Evolutionary conservation across 1,140 invertebrate genomes (phyloP).

Genomic region (Pseudomyrmex sp.): DNA sequence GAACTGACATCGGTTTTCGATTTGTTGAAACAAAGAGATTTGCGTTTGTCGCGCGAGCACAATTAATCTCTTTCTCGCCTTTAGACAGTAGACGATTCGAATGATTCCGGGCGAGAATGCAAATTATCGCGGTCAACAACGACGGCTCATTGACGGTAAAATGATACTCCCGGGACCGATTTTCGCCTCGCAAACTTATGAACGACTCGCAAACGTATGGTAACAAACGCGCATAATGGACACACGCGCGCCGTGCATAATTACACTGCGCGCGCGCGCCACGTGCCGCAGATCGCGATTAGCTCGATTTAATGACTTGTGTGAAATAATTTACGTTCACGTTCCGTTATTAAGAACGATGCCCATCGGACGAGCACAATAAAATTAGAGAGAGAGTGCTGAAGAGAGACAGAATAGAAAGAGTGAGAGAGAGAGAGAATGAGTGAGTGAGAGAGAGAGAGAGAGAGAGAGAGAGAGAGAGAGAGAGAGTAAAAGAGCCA

Average conservation of each 20-base stretch:
- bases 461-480: not conserved
- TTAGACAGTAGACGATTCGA: slow-evolving; percentile 11
- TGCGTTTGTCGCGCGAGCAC: not conserved
- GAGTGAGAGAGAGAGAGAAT: not conserved
- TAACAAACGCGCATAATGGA: slow-evolving; percentile 47
- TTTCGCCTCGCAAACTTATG: slow-evolving; percentile 34
- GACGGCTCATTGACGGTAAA: slow-evolving; percentile 25
- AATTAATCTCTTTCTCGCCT: slow-evolving; percentile 2
- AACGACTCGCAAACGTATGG: slow-evolving; percentile 37
- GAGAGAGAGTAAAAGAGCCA: not conserved
- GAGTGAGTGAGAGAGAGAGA: not conserved
- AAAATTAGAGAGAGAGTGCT: not conserved
- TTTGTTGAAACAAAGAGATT: not conserved
- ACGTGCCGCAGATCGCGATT: slow-evolving; percentile 12
- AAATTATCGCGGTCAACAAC: slow-evolving; percentile 23
- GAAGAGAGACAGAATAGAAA: not conserved
- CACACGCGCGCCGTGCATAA: not conserved
- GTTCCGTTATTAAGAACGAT: not conserved
- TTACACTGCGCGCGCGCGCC: not conserved
- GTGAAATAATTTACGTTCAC: slow-evolving; percentile 20
- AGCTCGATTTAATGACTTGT: slow-evolving; percentile 9
- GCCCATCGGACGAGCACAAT: not conserved
- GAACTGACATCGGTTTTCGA: not conserved
- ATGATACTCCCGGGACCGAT: slow-evolving; percentile 15
- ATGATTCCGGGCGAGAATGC: slow-evolving; percentile 23